Conservation (phyloP, 2,113 vertebrate species). For the Leucoraja erinaceus region DNA sequence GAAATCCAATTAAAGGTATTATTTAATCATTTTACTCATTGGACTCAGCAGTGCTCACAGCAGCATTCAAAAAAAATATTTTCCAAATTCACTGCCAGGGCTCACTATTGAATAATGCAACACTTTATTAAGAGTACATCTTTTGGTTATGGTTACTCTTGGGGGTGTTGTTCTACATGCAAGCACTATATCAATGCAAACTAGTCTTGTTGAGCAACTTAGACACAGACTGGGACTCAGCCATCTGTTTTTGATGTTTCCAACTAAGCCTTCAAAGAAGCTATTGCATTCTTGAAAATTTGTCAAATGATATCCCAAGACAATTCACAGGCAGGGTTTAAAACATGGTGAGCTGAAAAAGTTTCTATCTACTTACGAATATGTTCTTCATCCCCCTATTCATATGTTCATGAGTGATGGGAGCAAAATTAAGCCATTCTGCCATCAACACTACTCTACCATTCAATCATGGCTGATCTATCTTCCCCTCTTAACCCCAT, state of each 20-base stretch:
- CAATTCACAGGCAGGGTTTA: neutral
- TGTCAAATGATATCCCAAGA: neutral
- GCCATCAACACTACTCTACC: too few relatives aligned
- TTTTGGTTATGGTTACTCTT: too few relatives aligned
- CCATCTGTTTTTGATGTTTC: neutral
- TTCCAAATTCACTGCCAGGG: neutral
- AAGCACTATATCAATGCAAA: neutral
- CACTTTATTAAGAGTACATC: neutral
- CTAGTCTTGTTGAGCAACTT: neutral
- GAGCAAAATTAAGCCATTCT: too few relatives aligned
- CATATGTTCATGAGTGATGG: too few relatives aligned
- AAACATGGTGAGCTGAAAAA: too few relatives aligned
- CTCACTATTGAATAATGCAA: neutral
- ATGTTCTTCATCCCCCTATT: too few relatives aligned
- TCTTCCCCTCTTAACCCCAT: too few relatives aligned
- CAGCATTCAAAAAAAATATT: neutral
- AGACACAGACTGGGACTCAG: neutral
- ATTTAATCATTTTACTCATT: neutral
- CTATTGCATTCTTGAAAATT: neutral
- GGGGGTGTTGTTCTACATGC: neutral
- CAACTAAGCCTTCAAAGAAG: neutral
- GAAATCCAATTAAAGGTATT: neutral
- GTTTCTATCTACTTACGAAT: too few relatives aligned
- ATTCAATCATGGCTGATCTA: too few relatives aligned
- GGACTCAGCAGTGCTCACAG: neutral